Evolutionary conservation across 2,113 vertebrate genomes (phyloP).

Genomic region (Lophotis ruficrista): DNA sequence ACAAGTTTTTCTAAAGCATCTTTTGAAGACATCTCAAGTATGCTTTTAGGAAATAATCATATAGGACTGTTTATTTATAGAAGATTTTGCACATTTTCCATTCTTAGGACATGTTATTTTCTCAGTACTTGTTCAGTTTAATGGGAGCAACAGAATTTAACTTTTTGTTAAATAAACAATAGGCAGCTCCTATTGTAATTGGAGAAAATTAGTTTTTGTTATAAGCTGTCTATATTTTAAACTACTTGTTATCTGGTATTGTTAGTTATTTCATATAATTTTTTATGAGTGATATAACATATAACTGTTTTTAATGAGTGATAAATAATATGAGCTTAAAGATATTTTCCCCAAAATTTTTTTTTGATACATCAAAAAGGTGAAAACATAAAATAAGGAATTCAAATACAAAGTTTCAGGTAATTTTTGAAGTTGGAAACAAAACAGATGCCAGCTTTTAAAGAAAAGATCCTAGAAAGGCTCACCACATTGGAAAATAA

Average conservation of each 20-base stretch:
- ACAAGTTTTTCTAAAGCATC: background rate
- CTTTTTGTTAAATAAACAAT: background rate
- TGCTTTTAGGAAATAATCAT: background rate
- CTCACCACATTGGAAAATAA: background rate
- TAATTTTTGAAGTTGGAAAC: background rate
- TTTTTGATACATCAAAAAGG: background rate
- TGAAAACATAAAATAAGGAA: background rate
- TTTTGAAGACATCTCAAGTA: background rate
- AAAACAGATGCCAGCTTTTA: background rate
- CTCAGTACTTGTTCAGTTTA: background rate
- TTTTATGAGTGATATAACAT: background rate
- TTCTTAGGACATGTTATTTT: background rate
- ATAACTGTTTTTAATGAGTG: background rate
- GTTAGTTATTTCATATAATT: background rate
- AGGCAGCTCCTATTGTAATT: background rate
- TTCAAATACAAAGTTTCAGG: background rate
- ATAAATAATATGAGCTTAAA: background rate
- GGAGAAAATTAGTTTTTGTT: background rate
- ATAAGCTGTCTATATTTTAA: background rate
- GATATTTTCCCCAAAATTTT: background rate
- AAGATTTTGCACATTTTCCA: background rate
- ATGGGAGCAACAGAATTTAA: background rate
- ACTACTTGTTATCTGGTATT: background rate
- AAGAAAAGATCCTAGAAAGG: background rate
- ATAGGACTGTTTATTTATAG: background rate